Evolutionary conservation across 1,140 invertebrate species (phyloP), one percentile per base, ranked within the genome.

Genomic region (Argopecten irradians): DNA sequence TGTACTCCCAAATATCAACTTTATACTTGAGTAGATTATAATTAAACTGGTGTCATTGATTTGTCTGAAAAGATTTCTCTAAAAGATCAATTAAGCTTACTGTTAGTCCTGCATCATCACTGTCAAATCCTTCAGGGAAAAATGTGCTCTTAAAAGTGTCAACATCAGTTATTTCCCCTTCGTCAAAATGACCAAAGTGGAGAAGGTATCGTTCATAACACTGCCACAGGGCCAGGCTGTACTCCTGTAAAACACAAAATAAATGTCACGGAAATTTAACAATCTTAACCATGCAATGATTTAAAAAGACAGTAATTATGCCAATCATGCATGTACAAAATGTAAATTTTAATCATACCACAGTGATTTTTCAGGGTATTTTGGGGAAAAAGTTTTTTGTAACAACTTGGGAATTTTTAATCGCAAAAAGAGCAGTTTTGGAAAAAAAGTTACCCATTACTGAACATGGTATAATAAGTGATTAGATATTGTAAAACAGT

Each of bases 171-270:
- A 94, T 94, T 34, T 94, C 92, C 43, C 93, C 92, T 16, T 95
- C 92, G 90, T 94, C 92, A n/a, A 94, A 89, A 41, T 94, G 89
- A 43, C 93, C 95, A 93, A 93, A 95, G 41, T 91, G 89, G 85
- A 94, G 92, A 33, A 95, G 89, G 89, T 95, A 95, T 87, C 95
- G 87, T 33, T 94, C 94, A 93, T 95, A 95, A 88, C 95, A 95
- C 88, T 95, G 95, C 93, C 93, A 94, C 33, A 94, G 87, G n/a
- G 95, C 95, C 13, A 95, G 87, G 35, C 92, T 94, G 89, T 95
- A 95, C 88, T 95, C 94, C 94, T 95, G 87, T 8, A 90, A 91
- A 86, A 43, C 84, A 85, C 89, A 87, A 46, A 41, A 11, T 84
- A 46, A 87, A 14, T 28, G 39, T 82, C 83, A 71, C 22, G 34